Conservation (phyloP, 2,888 invertebrate genomes). For the Cephus rjabovi region DNA sequence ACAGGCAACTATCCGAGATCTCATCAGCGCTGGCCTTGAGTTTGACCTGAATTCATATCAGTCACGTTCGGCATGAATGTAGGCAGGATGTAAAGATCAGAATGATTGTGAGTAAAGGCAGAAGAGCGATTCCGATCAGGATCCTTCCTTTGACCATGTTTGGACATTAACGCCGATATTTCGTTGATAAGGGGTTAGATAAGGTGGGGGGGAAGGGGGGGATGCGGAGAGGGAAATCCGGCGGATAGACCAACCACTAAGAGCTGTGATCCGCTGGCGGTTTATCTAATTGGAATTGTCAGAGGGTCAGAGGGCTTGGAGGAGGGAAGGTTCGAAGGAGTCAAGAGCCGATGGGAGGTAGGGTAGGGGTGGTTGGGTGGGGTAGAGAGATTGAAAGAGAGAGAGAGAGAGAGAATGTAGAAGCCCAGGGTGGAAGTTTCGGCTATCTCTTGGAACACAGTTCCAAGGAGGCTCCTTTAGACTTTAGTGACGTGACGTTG, state of each 20-base stretch:
- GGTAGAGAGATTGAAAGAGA: conserved; percentile 23
- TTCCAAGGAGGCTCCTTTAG: conserved; percentile 62
- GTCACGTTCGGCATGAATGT: not conserved
- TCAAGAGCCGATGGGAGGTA: conserved; percentile 21
- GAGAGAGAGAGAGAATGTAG: conserved; percentile 25
- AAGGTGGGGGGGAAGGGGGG: conserved; percentile 11
- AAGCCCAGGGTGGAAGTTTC: conserved; percentile 47
- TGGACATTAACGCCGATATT: conserved; percentile 39
- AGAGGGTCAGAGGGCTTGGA: conserved; percentile 41
- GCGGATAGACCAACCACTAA: conserved; percentile 52
- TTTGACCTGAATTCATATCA: not conserved
- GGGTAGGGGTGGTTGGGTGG: conserved; percentile 25
- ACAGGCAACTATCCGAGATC: not conserved
- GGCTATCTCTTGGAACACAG: conserved; percentile 62
- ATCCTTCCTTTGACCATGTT: conserved; percentile 21
- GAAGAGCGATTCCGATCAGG: not conserved
- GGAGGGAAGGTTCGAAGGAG: conserved; percentile 30
- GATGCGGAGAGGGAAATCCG: conserved; percentile 25
- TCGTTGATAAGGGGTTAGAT: conserved; percentile 12
- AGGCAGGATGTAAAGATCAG: not conserved
- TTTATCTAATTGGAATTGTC: conserved; percentile 66
- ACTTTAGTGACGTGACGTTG: conserved; percentile 63
- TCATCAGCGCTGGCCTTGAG: not conserved
- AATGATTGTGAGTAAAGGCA: not conserved
- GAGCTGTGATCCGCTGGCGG: conserved; percentile 60